A percentile compares a stretch with the other conserved stretches of the same genome.
Evolutionary conservation across 1,140 invertebrate species (phyloP).

Genomic region (Sycophila sp.): DNA sequence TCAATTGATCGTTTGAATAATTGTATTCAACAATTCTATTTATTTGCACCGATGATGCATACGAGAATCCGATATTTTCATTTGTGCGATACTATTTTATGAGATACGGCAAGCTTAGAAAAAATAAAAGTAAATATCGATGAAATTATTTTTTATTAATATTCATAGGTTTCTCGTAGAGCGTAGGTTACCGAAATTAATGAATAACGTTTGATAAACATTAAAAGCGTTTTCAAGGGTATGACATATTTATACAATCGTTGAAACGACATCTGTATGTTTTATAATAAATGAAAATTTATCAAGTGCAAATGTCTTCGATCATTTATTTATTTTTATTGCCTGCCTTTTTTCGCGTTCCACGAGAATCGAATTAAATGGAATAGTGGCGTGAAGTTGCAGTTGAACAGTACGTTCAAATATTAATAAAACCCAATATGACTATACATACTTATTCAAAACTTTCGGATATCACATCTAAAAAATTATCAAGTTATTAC

Average conservation of each 20-base stretch:
- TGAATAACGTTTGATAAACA: constrained; percentile 40
- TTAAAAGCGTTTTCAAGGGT: constrained; percentile 2
- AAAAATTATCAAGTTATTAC: too few relatives aligned
- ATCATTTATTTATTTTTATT: constrained; percentile 12
- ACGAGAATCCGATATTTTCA: too few relatives aligned
- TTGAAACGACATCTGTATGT: constrained; percentile 27
- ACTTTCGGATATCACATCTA: too few relatives aligned
- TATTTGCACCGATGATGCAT: too few relatives aligned
- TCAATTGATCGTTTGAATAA: too few relatives aligned
- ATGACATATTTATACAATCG: constrained; percentile 31
- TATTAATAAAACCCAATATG: too few relatives aligned
- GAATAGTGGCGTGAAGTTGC: neutral
- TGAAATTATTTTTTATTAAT: neutral
- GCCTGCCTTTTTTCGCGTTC: too few relatives aligned
- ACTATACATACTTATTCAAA: too few relatives aligned
- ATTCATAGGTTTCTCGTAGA: neutral
- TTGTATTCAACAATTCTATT: too few relatives aligned
- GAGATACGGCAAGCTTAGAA: neutral
- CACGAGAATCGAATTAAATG: neutral
- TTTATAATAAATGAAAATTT: constrained; percentile 39
- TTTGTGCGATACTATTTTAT: too few relatives aligned
- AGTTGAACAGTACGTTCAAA: too few relatives aligned
- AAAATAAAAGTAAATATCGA: neutral
- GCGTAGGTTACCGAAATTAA: constrained; percentile 47
- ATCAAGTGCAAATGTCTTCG: neutral